A percentile compares a stretch with the other conserved stretches of the same genome.
These are phyloP conservation scores for Poecilus cupreus DNA, from an alignment of 2,888 invertebrate species.

Conservation along the genomic window DNA sequence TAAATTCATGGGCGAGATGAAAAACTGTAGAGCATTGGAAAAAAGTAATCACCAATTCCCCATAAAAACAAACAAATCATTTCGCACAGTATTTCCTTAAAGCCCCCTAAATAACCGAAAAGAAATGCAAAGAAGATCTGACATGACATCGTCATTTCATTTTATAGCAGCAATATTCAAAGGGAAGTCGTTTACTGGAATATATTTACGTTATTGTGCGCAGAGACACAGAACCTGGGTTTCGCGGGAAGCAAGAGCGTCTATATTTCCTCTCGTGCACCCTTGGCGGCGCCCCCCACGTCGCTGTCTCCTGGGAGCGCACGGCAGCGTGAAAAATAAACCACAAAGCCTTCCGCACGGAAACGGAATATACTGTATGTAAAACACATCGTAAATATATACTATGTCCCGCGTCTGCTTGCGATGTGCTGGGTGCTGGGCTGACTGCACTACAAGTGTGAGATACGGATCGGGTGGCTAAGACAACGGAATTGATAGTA, in stretches of 20 bases:
- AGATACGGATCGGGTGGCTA: conserved; percentile 39
- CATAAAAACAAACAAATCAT: conserved; percentile 40
- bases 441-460: conserved; percentile 36
- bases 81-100: neutral
- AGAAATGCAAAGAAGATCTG: conserved; percentile 36
- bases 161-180: conserved; percentile 51
- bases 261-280: neutral
- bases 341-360: conserved; percentile 27
- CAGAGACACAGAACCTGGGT: conserved; percentile 7
- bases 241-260: neutral
- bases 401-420: conserved; percentile 35
- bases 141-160: conserved; percentile 50
- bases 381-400: conserved; percentile 54
- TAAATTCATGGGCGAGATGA: neutral
- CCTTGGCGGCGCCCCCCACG: neutral
- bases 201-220: conserved; percentile 51
- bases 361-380: conserved; percentile 48
- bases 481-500: conserved; percentile 41
- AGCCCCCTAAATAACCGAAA: conserved; percentile 6
- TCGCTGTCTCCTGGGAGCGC: neutral
- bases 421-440: neutral
- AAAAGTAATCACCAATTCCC: conserved; percentile 1
- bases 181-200: conserved; percentile 50
- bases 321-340: conserved; percentile 48
- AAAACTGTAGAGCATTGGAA: neutral